Percentiles rank a stretch among this genome's conserved stretches.
Conservation (phyloP, 2,888 invertebrate genomes). For the Cheilosia vernalis region DNA sequence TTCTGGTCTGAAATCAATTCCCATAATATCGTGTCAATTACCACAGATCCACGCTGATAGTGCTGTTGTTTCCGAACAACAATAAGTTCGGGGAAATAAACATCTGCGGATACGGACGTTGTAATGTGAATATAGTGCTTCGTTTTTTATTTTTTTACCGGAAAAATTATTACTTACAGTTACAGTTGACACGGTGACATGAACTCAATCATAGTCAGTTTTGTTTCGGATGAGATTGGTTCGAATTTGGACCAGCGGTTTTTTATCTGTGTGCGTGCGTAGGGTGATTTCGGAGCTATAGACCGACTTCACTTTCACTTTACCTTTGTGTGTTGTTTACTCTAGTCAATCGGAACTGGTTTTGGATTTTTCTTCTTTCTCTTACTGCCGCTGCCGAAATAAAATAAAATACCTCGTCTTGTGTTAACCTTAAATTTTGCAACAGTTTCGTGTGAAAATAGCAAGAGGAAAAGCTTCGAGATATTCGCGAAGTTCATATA, state of each 20-base stretch:
- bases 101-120: constrained; percentile 19
- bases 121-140: constrained; percentile 5
- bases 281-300: constrained; percentile 53
- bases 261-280: constrained; percentile 12
- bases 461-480: constrained; percentile 17
- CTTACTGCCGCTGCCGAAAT: not conserved
- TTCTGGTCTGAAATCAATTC: constrained; percentile 24
- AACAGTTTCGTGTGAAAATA: constrained; percentile 55
- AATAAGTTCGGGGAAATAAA: constrained; percentile 27
- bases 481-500: constrained; percentile 52
- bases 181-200: constrained; percentile 11
- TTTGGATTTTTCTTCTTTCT: constrained; percentile 32
- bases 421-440: constrained; percentile 70
- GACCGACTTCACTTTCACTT: constrained; percentile 69
- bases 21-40: constrained; percentile 56
- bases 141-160: constrained; percentile 20
- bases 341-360: constrained; percentile 63
- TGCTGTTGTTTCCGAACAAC: constrained; percentile 1
- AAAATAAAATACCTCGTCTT: constrained; percentile 27
- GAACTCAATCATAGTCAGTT: constrained; percentile 42
- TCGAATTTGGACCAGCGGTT: constrained; percentile 16
- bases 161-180: constrained; percentile 38
- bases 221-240: constrained; percentile 43
- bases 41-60: constrained; percentile 34
- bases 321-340: constrained; percentile 30